phyloP scores from a whole-genome alignment of 1,140 invertebrate species.

The Caenorhabditis brenneri region DNA sequence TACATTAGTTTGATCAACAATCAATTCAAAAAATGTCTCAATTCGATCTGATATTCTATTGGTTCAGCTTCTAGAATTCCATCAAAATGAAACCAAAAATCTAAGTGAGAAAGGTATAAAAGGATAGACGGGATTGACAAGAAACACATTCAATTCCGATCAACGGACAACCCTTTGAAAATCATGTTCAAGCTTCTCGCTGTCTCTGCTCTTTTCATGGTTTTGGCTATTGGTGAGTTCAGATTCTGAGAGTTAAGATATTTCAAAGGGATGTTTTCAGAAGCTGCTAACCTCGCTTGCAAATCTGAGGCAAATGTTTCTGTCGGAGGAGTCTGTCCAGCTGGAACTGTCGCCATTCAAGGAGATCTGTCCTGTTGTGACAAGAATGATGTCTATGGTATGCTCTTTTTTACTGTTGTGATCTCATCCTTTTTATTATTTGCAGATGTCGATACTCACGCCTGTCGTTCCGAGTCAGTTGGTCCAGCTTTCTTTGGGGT shows the following conservation, averaged over 20 bases:
- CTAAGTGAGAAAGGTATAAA: not conserved
- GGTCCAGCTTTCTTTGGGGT: not conserved
- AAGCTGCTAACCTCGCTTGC: not conserved
- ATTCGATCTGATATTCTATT: not conserved
- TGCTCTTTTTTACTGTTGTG: not conserved
- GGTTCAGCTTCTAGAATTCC: not conserved
- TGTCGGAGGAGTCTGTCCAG: not conserved
- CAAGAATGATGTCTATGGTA: not conserved
- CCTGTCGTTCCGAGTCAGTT: not conserved
- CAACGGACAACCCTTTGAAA: too few species aligned
- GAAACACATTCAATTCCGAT: not conserved
- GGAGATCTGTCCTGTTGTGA: not conserved
- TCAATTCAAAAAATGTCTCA: not conserved
- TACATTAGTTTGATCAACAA: slow-evolving; percentile 5
- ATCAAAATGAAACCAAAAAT: not conserved
- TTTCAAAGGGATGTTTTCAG: not conserved
- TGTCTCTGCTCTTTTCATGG: not conserved
- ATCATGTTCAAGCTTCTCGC: not conserved
- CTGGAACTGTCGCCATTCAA: not conserved
- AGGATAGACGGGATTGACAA: not conserved
- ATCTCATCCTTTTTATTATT: not conserved
- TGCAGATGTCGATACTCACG: not conserved
- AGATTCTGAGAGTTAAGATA: too few species aligned
- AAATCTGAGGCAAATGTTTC: not conserved
- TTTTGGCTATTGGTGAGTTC: not conserved